These are phyloP conservation scores for Tortricodes alternella DNA, from an alignment of 2,888 invertebrate genomes.

Conservation along the genomic window DNA sequence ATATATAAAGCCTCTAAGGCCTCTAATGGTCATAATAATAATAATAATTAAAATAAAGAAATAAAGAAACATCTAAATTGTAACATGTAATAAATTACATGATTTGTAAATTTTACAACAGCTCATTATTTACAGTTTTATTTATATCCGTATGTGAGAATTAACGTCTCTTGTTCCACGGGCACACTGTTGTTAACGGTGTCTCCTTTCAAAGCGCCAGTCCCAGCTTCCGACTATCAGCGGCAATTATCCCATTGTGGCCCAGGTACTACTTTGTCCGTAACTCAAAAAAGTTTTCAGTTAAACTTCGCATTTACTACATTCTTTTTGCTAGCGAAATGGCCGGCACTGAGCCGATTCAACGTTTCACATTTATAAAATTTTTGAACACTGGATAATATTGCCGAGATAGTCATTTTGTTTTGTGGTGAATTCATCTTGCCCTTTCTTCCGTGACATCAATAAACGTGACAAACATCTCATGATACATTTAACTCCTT, in stretches of 20 bases:
- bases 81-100: too few species aligned
- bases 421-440: constrained; percentile 11
- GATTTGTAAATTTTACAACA: too few species aligned
- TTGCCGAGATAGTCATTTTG: constrained; percentile 2
- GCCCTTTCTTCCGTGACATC: constrained; percentile 12
- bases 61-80: too few species aligned
- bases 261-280: not conserved
- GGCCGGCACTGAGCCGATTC: not conserved
- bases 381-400: constrained; percentile 7
- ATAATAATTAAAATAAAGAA: too few species aligned
- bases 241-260: not conserved
- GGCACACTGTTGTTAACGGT: not conserved
- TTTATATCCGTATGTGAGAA: too few species aligned
- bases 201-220: not conserved
- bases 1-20: too few species aligned
- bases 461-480: constrained; percentile 21
- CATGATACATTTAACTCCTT: constrained; percentile 20
- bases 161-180: not conserved
- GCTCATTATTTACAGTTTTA: too few species aligned
- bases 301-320: not conserved
- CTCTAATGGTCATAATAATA: too few species aligned
- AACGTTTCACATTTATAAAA: constrained; percentile 12
- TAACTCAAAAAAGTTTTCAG: not conserved
- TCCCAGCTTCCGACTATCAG: not conserved
- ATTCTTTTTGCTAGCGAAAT: constrained; percentile 10